A percentile compares a stretch with the other conserved stretches of the same genome.
Evolutionary conservation across 2,888 invertebrate species (phyloP).

Genomic region (Ornithoptera priamus): DNA sequence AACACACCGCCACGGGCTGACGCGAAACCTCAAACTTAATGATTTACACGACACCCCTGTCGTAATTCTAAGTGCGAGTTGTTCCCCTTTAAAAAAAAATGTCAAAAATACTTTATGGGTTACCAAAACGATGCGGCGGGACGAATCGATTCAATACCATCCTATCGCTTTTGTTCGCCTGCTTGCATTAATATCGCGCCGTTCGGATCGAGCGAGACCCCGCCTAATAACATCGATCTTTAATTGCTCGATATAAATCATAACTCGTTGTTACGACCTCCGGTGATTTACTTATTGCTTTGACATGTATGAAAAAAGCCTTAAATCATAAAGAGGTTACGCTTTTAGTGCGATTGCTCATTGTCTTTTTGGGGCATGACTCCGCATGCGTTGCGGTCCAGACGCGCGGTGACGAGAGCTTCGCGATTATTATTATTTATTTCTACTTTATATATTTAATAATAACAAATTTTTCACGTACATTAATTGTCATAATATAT

Average conservation of each 20-base stretch:
- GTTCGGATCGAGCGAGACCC: constrained; percentile 50
- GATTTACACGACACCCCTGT: constrained; percentile 62
- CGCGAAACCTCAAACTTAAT: constrained; percentile 67
- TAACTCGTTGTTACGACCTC: constrained; percentile 65
- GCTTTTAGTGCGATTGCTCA: constrained; percentile 50
- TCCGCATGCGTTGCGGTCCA: constrained; percentile 54
- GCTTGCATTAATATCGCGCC: constrained; percentile 37
- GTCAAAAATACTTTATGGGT: constrained; percentile 72
- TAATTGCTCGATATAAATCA: constrained; percentile 78
- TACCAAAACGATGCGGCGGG: constrained; percentile 48
- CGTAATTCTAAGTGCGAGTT: constrained; percentile 60
- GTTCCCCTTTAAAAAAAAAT: constrained; percentile 49
- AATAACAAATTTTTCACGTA: not conserved
- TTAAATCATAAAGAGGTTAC: constrained; percentile 57
- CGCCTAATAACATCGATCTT: constrained; percentile 64
- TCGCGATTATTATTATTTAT: not conserved
- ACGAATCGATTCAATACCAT: constrained; percentile 72
- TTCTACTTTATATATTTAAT: not conserved
- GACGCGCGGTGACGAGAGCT: not conserved
- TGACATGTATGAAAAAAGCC: constrained; percentile 62
- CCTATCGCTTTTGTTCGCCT: constrained; percentile 45
- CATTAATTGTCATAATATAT: too few relatives aligned
- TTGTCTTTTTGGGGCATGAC: constrained; percentile 60
- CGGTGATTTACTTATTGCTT: constrained; percentile 74
- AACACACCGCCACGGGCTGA: constrained; percentile 52